Evolutionary conservation across 2,797 vertebrate species (phyloP).

Genomic region (Scarus forsteni): DNA sequence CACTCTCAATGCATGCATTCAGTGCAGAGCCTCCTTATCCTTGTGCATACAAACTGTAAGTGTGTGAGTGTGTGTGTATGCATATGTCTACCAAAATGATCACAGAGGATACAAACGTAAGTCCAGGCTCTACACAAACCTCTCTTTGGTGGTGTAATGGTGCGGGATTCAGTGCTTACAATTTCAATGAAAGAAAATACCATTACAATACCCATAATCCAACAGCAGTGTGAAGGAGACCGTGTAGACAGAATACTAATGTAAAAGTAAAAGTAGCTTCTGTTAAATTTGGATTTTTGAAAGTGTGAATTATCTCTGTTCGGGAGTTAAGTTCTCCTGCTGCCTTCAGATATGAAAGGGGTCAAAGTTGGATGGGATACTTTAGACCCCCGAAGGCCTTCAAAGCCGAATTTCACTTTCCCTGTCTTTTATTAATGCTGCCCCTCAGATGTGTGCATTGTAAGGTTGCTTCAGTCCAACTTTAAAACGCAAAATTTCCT

Average conservation of each 20-base stretch:
- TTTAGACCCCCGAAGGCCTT: conserved; percentile 7
- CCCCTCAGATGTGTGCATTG: conserved; percentile 29
- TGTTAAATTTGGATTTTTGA: conserved; percentile 31
- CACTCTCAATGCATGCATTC: conserved; percentile 48
- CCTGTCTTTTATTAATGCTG: conserved; percentile 22
- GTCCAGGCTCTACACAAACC: conserved; percentile 26
- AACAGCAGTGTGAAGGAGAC: conserved; percentile 2
- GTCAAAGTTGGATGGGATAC: conserved; percentile 23
- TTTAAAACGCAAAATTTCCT: conserved; percentile 8
- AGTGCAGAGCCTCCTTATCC: conserved; percentile 28
- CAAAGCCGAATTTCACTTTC: conserved; percentile 10
- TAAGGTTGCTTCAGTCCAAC: conserved; percentile 38
- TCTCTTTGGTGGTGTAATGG: conserved; percentile 19
- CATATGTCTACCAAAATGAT: conserved; percentile 43
- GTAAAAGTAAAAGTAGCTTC: background rate
- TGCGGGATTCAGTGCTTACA: conserved; percentile 22
- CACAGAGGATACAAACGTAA: conserved; percentile 27
- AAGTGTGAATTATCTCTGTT: conserved; percentile 20
- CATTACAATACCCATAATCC: conserved; percentile 12
- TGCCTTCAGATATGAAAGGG: conserved; percentile 13
- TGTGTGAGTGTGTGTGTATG: conserved; percentile 11
- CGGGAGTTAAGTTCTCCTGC: conserved; percentile 12
- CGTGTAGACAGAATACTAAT: conserved; percentile 25
- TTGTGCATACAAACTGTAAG: conserved; percentile 14
- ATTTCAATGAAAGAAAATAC: conserved; percentile 13